Evolutionary conservation across 2,888 invertebrate species (phyloP).

Genomic region (Diploptera punctata): DNA sequence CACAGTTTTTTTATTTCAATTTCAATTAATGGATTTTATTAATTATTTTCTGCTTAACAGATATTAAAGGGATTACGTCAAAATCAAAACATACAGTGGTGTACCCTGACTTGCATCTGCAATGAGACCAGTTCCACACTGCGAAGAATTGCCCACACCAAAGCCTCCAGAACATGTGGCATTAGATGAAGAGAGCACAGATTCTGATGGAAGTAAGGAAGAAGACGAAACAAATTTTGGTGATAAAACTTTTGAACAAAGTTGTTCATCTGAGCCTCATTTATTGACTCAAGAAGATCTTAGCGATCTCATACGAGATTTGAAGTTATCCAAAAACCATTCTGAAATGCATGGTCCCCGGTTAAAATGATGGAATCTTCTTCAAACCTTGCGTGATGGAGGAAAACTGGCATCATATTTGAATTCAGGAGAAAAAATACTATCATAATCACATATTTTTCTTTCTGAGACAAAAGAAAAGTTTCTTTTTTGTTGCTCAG

Average conservation of each 20-base stretch:
- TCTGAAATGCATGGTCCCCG: background rate
- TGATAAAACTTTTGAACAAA: slow-evolving; percentile 24
- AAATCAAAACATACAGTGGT: slow-evolving; percentile 21
- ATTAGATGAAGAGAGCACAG: background rate
- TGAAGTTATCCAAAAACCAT: background rate
- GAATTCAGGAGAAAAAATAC: too few relatives aligned
- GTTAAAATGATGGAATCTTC: background rate
- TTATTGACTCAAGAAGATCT: background rate
- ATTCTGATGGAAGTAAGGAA: background rate
- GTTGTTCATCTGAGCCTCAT: slow-evolving; percentile 19
- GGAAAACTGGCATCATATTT: too few relatives aligned
- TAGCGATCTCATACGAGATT: slow-evolving; percentile 9
- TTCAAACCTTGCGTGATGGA: too few relatives aligned
- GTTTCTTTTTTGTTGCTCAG: too few relatives aligned
- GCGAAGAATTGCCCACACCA: slow-evolving; percentile 13
- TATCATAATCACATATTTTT: too few relatives aligned
- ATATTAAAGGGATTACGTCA: slow-evolving; percentile 1
- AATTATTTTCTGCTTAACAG: slow-evolving; percentile 10
- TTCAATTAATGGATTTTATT: too few relatives aligned
- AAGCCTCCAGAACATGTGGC: slow-evolving; percentile 10
- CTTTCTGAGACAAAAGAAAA: too few relatives aligned
- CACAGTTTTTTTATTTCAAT: too few relatives aligned
- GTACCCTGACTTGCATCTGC: slow-evolving; percentile 26
- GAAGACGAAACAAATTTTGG: background rate
- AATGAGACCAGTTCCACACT: background rate